Base-by-base conservation (phyloP, 2,797 vertebrate genomes). In the Notolepis coatsorum region DNA sequence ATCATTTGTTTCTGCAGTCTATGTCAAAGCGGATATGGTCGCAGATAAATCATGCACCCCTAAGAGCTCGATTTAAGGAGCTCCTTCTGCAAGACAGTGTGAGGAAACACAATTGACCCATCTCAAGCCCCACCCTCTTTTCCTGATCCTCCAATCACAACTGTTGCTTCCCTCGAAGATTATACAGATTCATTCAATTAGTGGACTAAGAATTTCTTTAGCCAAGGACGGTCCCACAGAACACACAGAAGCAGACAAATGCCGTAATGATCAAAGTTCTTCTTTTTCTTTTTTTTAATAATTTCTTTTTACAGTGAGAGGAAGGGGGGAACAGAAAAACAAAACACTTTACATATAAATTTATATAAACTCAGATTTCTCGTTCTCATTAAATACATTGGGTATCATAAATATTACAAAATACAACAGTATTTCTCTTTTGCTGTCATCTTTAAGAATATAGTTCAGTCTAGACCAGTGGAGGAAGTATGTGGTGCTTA, bases 381-480 rank as follows among this genome's bases (percentile, higher is more conserved):
- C 27, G 53, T 68, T 78, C 78, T 90, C 51, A 75, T 85, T 89
- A 88, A 86, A 86, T 88, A 89, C 80, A 90, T 76, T 25, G 71
- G 77, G 75, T 82, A 67, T 84, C 61, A 79, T 90, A 92, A 92
- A 93, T 93, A 92, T 80, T 68, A 84, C 89, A 93, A 91, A 91
- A 85, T 86, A 88, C 87, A 87, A 75, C 56, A 67, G 74, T 54
- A 60, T 79, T 82, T 90, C 61, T 74, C 65, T 62, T 77, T 71
- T 37, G 45, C 67, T 71, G 81, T 69, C 65, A 69, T 74, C 71
- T 68, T 78, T 51, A 68, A 75, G 77, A 83, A 81, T 73, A 84
- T 53, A 86, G 66, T 68, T 81, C 24, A 73, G 61, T 82, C 73
- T 80, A 58, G 69, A 69, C 83, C 84, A 84, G 81, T 78, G 79